Evolutionary conservation across 1,140 invertebrate species (phyloP), one percentile per base, ranked within the genome.

Genomic region (Uloborus diversus): DNA sequence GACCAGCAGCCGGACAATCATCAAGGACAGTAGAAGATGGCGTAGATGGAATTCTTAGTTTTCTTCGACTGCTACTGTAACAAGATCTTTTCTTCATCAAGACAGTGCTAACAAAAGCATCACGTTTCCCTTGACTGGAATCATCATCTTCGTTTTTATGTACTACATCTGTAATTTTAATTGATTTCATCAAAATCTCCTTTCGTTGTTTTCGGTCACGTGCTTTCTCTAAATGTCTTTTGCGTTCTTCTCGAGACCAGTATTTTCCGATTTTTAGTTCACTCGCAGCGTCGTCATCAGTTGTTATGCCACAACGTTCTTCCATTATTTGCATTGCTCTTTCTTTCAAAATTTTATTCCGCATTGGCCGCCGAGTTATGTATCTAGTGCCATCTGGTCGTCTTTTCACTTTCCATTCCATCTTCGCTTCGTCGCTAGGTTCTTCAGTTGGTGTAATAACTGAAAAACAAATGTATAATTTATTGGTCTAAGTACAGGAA

Each of bases 351-450:
- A 93, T 87, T 85, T 90, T 93, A 85, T 90, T 93, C 42, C 92
- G 87, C 0, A 92, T 89, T 4, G 92, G 92, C 25, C 93, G 86
- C 42, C 92, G 87, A 0, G 93, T 92, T 81, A 94, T 93, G 84
- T 94, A 94, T 49, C 93, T 88, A 0, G 92, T 91, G 4, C 93
- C 93, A 84, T 94, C 93, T 2, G 92, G 90, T 62, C 93, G 87
- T 32, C 91, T 89, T 83, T 94, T 94, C 0, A 94, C 92, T 84
- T 94, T 93, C 92, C 92, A 93, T 79, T 93, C 92, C 91, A 92
- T 92, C 64, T 87, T 86, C 0, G 88, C 85, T 49, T 89, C 88
- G 51, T 64, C 61, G 49, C 37, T 65, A 49, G 37, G 62, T 27
- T 65, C 37, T 47, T 49, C 35, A 25, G 70, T 73, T 30, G 70